Conservation (phyloP, 2,888 invertebrate genomes). For the Oscheius sp. region DNA sequence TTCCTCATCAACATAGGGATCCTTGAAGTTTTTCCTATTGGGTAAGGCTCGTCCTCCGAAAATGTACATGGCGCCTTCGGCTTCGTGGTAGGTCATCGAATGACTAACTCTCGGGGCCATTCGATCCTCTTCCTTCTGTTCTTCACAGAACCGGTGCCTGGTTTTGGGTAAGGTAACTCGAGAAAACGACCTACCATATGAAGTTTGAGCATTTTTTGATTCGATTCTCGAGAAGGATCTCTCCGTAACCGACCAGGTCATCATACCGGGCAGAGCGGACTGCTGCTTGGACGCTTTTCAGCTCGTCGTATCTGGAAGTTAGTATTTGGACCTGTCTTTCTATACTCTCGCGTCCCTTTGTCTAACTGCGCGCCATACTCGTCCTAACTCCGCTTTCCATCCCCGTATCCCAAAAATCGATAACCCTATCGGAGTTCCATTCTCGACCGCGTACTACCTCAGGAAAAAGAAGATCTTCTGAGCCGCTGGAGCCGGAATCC, state of each 20-base stretch:
- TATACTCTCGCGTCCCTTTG: no score
- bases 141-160: constrained; percentile 16
- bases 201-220: constrained; percentile 15
- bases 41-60: constrained; percentile 15
- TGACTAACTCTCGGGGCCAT: constrained; percentile 25
- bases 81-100: constrained; percentile 23
- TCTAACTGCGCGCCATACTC: no score
- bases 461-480: constrained; percentile 19
- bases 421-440: no score
- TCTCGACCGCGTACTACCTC: background rate
- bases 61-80: constrained; percentile 4
- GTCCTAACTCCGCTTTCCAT: no score
- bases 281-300: background rate
- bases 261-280: background rate
- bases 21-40: background rate
- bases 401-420: no score
- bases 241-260: background rate
- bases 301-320: constrained; percentile 4
- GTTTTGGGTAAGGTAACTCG: no score
- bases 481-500: constrained; percentile 12
- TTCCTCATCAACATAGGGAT: background rate
- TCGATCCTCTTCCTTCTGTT: constrained; percentile 13
- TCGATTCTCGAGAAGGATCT: background rate
- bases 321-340: no score
- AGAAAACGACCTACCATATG: constrained; percentile 5